Percentiles rank a stretch among this genome's conserved stretches.
Conservation (phyloP, 2,113 vertebrate genomes). For the Prochilodus magdalenae region DNA sequence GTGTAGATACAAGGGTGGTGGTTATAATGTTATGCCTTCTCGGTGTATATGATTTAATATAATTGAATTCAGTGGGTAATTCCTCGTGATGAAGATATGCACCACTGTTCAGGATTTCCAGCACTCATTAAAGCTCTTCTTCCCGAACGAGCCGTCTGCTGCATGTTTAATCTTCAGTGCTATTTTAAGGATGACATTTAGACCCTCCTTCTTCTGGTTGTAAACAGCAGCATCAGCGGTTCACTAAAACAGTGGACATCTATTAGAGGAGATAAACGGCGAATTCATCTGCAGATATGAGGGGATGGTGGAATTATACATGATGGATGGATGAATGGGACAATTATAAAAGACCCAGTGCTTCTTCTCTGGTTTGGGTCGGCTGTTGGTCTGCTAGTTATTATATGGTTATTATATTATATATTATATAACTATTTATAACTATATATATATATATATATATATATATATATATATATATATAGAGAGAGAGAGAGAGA, state of each 20-base stretch:
- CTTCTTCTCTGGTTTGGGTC: background rate
- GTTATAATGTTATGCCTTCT: too few species aligned
- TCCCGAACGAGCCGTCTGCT: too few species aligned
- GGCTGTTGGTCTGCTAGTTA: background rate
- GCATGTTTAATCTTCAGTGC: background rate
- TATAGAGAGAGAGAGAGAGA: too few species aligned
- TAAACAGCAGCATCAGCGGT: background rate
- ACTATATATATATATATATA: too few species aligned
- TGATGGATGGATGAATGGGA: background rate
- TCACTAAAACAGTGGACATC: background rate
- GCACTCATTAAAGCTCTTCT: background rate
- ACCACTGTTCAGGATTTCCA: background rate
- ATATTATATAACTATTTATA: too few species aligned
- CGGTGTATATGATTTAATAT: too few species aligned
- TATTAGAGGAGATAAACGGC: background rate
- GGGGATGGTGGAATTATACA: background rate
- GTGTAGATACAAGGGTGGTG: too few species aligned
- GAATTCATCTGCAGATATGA: background rate
- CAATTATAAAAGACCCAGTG: background rate
- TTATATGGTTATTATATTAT: too few species aligned
- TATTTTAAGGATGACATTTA: conserved; percentile 23
- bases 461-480: too few species aligned
- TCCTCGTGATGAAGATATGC: background rate
- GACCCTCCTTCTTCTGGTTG: background rate
- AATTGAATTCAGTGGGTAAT: too few species aligned